Conservation (phyloP, 2,888 invertebrate genomes). For the Chorisops tibialis region DNA sequence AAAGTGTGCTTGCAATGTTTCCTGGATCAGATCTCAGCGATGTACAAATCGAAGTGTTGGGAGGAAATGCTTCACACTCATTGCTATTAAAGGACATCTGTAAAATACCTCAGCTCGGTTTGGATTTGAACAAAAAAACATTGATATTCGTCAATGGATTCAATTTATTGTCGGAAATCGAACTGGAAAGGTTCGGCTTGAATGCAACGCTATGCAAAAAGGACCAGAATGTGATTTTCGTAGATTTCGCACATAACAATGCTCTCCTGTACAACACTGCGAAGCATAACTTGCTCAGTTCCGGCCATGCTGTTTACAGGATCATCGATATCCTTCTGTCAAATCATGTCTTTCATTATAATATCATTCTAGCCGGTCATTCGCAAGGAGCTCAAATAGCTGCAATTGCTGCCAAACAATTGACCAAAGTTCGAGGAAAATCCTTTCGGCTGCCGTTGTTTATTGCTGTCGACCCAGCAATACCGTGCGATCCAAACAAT, state of each 20-base stretch:
- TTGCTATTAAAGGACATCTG: not conserved
- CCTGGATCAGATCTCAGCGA: not conserved
- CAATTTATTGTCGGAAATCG: not conserved
- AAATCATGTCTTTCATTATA: not conserved
- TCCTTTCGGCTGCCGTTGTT: not conserved
- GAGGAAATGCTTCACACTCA: not conserved
- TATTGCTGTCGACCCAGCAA: constrained; percentile 4
- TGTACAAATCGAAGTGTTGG: not conserved
- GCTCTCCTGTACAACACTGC: constrained; percentile 9
- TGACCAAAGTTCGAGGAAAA: not conserved
- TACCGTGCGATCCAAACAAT: not conserved
- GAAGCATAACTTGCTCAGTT: not conserved
- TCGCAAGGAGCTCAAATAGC: constrained; percentile 22
- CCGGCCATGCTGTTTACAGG: not conserved
- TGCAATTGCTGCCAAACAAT: constrained; percentile 2
- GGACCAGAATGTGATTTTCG: not conserved
- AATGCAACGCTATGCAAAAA: not conserved
- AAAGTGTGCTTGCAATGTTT: not conserved
- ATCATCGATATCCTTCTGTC: not conserved
- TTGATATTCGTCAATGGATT: constrained; percentile 13
- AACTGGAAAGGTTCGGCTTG: not conserved
- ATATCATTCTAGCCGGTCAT: constrained; percentile 5
- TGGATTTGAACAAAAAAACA: not conserved
- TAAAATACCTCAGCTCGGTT: not conserved
- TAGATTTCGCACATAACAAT: not conserved